phyloP scores from a whole-genome alignment of 2,888 invertebrate species.

The Tenthredo notha region DNA sequence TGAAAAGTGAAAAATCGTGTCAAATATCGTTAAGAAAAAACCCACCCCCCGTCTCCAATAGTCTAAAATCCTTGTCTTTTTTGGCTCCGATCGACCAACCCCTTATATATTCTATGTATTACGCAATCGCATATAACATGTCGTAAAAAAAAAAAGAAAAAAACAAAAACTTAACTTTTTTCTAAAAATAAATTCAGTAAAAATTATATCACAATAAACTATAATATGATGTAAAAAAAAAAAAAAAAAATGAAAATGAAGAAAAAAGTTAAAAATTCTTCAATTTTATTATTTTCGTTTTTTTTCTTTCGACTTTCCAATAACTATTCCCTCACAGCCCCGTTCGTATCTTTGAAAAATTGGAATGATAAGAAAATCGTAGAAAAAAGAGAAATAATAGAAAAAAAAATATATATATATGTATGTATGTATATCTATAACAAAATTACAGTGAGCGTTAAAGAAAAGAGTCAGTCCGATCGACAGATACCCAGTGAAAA shows the following conservation, averaged over 20 bases:
- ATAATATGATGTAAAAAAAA: neutral
- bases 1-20: slow-evolving; percentile 9
- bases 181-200: neutral
- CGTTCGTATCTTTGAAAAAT: neutral
- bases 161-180: no score
- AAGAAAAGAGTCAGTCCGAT: slow-evolving; percentile 62
- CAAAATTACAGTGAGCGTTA: slow-evolving; percentile 31
- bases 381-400: neutral
- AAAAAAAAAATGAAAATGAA: neutral
- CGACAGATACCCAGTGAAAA: slow-evolving; percentile 50
- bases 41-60: neutral
- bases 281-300: neutral
- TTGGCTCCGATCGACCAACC: neutral
- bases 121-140: neutral
- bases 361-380: neutral
- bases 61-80: neutral
- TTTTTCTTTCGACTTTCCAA: neutral
- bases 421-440: no score
- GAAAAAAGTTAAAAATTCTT: neutral
- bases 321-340: neutral
- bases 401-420: neutral
- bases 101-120: neutral
- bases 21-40: neutral
- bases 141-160: no score
- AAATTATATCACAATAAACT: neutral